Conservation (phyloP, 2,888 invertebrate genomes). For the Geophilus truncorum region DNA sequence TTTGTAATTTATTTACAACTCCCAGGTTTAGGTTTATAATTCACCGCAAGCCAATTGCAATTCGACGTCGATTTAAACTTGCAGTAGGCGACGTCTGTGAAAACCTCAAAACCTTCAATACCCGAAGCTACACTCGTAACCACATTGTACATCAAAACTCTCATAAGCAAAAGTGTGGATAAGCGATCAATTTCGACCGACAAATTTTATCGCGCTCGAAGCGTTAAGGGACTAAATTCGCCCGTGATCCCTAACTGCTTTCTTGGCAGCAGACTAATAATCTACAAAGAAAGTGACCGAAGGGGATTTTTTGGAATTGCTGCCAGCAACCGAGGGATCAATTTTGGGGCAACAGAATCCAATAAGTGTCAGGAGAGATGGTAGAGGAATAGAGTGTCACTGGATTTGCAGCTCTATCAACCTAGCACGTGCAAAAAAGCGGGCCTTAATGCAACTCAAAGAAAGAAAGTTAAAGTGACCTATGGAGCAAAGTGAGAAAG, state of each 20-base stretch:
- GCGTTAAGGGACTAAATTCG: not conserved
- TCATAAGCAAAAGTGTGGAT: not conserved
- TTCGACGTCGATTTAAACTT: not conserved
- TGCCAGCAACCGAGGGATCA: not conserved
- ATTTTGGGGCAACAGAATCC: not conserved
- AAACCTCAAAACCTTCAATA: not conserved
- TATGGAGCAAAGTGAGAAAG: not conserved
- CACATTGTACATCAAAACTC: not conserved
- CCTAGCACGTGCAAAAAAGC: not conserved
- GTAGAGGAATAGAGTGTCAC: not conserved
- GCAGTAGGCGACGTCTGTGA: not conserved
- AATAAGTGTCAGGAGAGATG: not conserved
- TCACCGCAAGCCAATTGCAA: not conserved
- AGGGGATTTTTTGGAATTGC: not conserved
- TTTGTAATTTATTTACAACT: too few relatives aligned
- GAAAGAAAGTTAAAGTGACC: not conserved
- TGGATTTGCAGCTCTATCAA: not conserved
- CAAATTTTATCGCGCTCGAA: not conserved
- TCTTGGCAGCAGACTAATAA: not conserved
- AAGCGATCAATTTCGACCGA: not conserved
- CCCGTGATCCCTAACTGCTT: not conserved
- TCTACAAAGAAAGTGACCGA: not conserved
- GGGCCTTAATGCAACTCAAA: not conserved
- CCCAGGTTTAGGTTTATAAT: too few relatives aligned
- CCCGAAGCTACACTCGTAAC: not conserved